Evolutionary conservation across 2,888 invertebrate genomes (phyloP).

Genomic region (Mesochorus sp.): DNA sequence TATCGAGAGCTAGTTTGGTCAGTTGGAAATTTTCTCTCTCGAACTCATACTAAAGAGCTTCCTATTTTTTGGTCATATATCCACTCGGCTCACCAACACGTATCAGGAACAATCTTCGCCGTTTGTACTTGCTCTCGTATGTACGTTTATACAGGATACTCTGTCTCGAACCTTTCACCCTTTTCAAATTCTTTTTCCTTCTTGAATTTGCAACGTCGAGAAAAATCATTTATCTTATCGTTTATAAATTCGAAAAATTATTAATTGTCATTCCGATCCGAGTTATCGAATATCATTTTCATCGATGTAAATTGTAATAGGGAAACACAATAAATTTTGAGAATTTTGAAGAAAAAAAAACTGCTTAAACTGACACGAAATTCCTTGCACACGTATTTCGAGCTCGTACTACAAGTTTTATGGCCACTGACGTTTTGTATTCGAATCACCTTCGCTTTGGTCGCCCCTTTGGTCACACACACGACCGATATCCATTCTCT

Average conservation of each 20-base stretch:
- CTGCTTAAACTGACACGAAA: too few relatives aligned
- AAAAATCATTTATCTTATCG: too few relatives aligned
- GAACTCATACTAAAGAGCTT: constrained; percentile 50
- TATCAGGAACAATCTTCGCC: constrained; percentile 19
- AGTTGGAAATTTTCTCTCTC: constrained; percentile 36
- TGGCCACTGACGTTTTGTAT: constrained; percentile 62
- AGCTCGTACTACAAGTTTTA: constrained; percentile 29
- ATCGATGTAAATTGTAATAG: too few relatives aligned
- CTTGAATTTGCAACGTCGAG: too few relatives aligned
- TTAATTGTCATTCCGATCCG: too few relatives aligned
- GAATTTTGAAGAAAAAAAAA: too few relatives aligned
- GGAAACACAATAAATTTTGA: too few relatives aligned
- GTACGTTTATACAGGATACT: constrained; percentile 11
- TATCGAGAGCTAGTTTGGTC: constrained; percentile 16
- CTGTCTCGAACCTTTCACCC: background rate
- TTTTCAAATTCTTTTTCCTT: too few relatives aligned
- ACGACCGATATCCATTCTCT: constrained; percentile 32
- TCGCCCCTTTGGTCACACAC: constrained; percentile 39
- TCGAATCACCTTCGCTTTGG: constrained; percentile 62
- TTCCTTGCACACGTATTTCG: constrained; percentile 35
- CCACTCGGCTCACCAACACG: constrained; percentile 43
- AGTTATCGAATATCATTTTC: too few relatives aligned
- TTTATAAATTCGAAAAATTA: too few relatives aligned
- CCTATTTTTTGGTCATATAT: constrained; percentile 56
- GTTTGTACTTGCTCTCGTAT: constrained; percentile 23